phyloP scores from a whole-genome alignment of 2,797 vertebrate genomes.

The Syncerus caffer region DNA sequence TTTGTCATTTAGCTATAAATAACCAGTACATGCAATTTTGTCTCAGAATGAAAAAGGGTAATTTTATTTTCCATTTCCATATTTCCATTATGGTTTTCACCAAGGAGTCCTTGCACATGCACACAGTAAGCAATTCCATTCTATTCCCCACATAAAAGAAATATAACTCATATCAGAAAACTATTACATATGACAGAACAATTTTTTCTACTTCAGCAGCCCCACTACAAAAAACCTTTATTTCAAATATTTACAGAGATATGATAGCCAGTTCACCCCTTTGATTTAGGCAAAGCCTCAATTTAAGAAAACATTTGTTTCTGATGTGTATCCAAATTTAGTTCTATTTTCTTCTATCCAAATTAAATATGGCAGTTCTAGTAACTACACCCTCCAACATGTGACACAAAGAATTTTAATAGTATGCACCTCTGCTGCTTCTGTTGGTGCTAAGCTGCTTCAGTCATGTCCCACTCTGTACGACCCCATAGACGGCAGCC shows the following conservation, averaged over 20 bases:
- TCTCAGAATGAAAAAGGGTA: background rate
- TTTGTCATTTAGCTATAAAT: background rate
- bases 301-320: background rate
- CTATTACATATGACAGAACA: background rate
- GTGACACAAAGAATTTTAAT: background rate
- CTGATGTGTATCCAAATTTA: background rate
- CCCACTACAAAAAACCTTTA: background rate
- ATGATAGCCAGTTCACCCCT: background rate
- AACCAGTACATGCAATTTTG: background rate
- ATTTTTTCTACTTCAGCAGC: background rate
- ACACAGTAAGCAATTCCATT: background rate
- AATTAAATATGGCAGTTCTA: background rate
- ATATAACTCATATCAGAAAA: background rate
- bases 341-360: background rate
- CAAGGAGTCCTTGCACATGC: background rate
- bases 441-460: background rate
- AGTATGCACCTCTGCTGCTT: background rate
- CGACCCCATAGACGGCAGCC: fast-evolving
- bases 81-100: background rate
- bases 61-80: background rate
- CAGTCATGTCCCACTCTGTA: background rate
- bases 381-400: background rate
- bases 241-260: background rate
- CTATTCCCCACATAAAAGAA: background rate
- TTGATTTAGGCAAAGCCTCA: background rate